Conservation (phyloP, 2,888 invertebrate genomes). For the Leptopterna dolabrata region DNA sequence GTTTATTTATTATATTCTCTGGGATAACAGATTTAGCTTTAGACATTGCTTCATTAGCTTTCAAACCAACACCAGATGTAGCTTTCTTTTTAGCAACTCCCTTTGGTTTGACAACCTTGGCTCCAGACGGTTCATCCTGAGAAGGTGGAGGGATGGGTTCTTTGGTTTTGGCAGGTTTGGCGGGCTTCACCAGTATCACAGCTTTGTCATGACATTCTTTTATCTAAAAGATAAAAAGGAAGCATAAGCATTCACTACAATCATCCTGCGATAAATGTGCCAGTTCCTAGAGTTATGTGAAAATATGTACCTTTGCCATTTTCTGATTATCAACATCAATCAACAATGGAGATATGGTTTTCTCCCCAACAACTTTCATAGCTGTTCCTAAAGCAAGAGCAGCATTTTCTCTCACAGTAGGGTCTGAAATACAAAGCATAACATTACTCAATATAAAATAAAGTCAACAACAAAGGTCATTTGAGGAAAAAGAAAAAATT, state of each 20-base stretch:
- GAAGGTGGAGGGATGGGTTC: not conserved
- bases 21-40: constrained; percentile 77
- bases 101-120: constrained; percentile 31
- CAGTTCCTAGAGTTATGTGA: no score
- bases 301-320: constrained; percentile 78
- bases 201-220: constrained; percentile 95
- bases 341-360: constrained; percentile 85
- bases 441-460: not conserved
- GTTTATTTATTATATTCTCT: constrained; percentile 74
- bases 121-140: not conserved
- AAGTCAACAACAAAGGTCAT: not conserved
- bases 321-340: constrained; percentile 91
- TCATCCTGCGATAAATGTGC: no score
- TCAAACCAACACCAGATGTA: not conserved
- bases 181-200: constrained; percentile 75
- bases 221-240: constrained; percentile 69
- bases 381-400: constrained; percentile 94
- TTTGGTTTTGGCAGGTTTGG: constrained; percentile 61
- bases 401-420: constrained; percentile 90
- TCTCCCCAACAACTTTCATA: constrained; percentile 93
- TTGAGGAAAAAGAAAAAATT: no score
- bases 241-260: not conserved
- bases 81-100: constrained; percentile 62
- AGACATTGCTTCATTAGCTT: constrained; percentile 82
- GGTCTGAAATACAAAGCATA: constrained; percentile 72